Conservation (phyloP, 2,113 vertebrate species). For the Cebus imitator region DNA sequence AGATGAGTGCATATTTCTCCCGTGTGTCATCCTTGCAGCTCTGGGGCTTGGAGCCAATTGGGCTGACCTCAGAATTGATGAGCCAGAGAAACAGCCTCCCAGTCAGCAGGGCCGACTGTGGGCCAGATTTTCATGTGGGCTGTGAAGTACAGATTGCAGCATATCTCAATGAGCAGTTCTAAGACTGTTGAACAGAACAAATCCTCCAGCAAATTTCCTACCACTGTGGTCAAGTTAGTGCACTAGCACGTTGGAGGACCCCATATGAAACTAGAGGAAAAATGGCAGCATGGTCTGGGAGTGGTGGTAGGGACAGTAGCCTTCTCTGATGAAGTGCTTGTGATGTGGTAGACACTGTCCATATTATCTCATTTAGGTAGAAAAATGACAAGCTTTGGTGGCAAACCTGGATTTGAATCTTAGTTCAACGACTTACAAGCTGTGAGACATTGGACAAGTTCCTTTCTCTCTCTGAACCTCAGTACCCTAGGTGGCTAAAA, state of each 20-base stretch:
- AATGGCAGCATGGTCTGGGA: neutral
- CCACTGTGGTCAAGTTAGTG: neutral
- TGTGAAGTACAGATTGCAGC: slow-evolving; percentile 59
- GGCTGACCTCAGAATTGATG: slow-evolving; percentile 64
- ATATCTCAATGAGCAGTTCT: slow-evolving; percentile 18
- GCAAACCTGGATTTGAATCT: neutral
- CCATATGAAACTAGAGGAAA: neutral
- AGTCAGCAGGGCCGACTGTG: slow-evolving; percentile 24
- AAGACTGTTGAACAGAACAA: neutral
- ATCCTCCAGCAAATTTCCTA: neutral
- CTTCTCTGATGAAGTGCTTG: neutral
- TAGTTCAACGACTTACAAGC: neutral
- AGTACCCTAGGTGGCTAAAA: neutral
- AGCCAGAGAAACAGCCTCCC: slow-evolving; percentile 55
- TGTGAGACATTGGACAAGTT: neutral
- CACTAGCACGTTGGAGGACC: neutral
- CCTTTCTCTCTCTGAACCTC: neutral
- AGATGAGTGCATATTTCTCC: slow-evolving; percentile 44
- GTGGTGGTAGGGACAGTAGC: neutral
- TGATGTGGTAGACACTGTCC: neutral
- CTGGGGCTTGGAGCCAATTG: slow-evolving; percentile 55
- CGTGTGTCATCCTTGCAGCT: slow-evolving; percentile 47
- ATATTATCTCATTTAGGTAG: neutral
- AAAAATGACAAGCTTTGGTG: neutral
- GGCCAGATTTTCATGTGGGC: slow-evolving; percentile 66